Percentiles rank a stretch among this genome's conserved stretches.
phyloP scores from a whole-genome alignment of 2,797 vertebrate genomes.

The Thaleichthys pacificus region DNA sequence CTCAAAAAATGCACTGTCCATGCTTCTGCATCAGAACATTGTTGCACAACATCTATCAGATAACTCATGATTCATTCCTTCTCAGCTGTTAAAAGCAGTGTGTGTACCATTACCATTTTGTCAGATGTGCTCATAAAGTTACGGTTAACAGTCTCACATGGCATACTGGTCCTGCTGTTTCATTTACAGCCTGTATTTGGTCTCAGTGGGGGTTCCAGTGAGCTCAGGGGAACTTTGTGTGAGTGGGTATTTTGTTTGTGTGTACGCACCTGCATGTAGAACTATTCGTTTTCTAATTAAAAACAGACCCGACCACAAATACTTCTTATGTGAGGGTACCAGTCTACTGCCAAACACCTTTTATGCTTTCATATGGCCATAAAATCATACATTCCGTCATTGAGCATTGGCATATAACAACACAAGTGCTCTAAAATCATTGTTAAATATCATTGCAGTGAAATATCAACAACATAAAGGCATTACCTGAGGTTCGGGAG shows the following conservation, averaged over 20 bases:
- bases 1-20: too few relatives aligned
- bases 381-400: constrained; percentile 61
- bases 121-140: background rate
- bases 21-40: too few relatives aligned
- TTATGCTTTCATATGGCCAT: constrained; percentile 53
- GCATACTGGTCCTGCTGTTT: background rate
- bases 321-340: constrained; percentile 56
- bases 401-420: constrained; percentile 42
- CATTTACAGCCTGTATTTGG: background rate
- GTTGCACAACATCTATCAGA: too few relatives aligned
- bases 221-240: constrained; percentile 5
- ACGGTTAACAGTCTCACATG: background rate
- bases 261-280: constrained; percentile 32
- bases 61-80: too few relatives aligned
- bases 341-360: constrained; percentile 47
- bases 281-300: constrained; percentile 57
- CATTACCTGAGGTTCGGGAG: background rate
- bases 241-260: constrained; percentile 6
- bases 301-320: constrained; percentile 64
- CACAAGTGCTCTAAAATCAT: constrained; percentile 35
- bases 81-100: too few relatives aligned
- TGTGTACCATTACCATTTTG: background rate
- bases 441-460: background rate
- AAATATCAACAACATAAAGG: too few relatives aligned
- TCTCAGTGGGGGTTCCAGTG: background rate